Evolutionary conservation across 1,140 invertebrate genomes (phyloP).

Genomic region (Nasonia longicornis): DNA sequence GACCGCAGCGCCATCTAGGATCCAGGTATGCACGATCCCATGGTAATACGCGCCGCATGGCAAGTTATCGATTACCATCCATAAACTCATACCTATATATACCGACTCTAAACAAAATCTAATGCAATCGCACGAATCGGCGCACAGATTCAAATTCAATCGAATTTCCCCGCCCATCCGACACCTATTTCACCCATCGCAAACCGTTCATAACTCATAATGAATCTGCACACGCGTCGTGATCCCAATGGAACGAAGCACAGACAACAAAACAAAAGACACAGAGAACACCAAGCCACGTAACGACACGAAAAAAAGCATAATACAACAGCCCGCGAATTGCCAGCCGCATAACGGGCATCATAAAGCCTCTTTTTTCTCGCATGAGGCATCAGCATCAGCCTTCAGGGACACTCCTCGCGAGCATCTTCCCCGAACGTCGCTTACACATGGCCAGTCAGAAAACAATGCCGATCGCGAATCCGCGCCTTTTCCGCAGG

Average conservation of each 20-base stretch:
- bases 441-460: neutral
- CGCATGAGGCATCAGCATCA: neutral
- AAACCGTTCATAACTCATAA: too few relatives aligned
- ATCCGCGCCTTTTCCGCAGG: constrained; percentile 23
- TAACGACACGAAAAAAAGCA: neutral
- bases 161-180: neutral
- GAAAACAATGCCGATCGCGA: constrained; percentile 12
- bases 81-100: neutral
- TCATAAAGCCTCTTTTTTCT: neutral
- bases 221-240: too few relatives aligned
- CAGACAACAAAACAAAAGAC: neutral
- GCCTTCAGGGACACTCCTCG: neutral
- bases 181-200: too few relatives aligned
- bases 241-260: neutral
- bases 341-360: constrained; percentile 8
- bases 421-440: neutral
- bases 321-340: neutral
- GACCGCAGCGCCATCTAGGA: neutral
- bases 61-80: neutral
- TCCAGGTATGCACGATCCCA: neutral
- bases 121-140: neutral
- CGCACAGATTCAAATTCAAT: neutral
- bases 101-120: neutral
- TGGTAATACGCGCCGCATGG: neutral
- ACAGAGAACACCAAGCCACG: neutral